These are phyloP conservation scores for Parotia lawesii DNA, from an alignment of 2,113 vertebrate species.

Conservation along the genomic window DNA sequence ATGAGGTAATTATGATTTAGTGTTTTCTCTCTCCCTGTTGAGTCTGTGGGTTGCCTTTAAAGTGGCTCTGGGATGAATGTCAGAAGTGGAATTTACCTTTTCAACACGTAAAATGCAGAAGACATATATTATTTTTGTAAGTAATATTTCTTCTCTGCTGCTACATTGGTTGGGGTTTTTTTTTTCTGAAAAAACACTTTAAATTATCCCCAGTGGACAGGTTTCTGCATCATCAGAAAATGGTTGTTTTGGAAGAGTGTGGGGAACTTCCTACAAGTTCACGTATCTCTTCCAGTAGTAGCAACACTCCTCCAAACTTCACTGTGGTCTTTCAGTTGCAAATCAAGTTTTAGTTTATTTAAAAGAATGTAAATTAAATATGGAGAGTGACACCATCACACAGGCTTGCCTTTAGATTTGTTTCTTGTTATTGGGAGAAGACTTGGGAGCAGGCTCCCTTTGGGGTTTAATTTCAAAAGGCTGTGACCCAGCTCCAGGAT, in stretches of 20 bases:
- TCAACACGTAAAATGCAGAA: conserved; percentile 48
- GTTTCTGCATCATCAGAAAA: conserved; percentile 54
- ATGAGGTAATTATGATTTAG: conserved; percentile 75
- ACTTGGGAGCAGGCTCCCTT: not conserved
- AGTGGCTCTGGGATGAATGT: conserved; percentile 62
- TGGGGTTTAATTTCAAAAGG: not conserved
- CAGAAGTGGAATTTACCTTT: conserved; percentile 70
- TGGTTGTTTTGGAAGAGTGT: conserved; percentile 29
- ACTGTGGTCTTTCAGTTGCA: not conserved
- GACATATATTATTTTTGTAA: conserved; percentile 49
- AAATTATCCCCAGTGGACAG: conserved; percentile 44
- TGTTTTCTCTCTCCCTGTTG: conserved; percentile 65
- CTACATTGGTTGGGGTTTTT: not conserved
- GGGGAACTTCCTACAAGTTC: not conserved
- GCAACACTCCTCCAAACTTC: not conserved
- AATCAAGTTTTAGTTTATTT: not conserved
- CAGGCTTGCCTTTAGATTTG: not conserved
- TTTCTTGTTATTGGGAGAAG: not conserved
- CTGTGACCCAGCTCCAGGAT: not conserved
- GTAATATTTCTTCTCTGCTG: conserved; percentile 46
- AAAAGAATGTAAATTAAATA: not conserved
- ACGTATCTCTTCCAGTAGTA: not conserved
- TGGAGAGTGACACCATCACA: not conserved
- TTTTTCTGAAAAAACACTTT: not conserved
- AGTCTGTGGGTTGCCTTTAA: conserved; percentile 68